Percentiles rank a stretch among this genome's conserved stretches.
Conservation (phyloP, 1,140 invertebrate genomes). For the Hyles euphorbiae region DNA sequence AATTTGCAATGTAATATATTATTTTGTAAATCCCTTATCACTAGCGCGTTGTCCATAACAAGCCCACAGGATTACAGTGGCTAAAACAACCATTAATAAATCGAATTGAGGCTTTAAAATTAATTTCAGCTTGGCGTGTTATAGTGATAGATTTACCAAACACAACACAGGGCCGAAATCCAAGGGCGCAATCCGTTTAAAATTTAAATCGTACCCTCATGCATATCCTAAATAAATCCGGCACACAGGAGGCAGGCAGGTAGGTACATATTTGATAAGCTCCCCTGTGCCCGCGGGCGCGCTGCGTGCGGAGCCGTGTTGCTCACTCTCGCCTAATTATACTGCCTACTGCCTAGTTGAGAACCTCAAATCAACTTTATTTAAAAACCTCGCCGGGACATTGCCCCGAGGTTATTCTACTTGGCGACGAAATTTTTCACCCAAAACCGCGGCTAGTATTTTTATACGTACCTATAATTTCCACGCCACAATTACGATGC, state of each 20-base stretch:
- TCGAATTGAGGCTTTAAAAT: conserved; percentile 48
- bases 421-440: too few species aligned
- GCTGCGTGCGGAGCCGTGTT: conserved; percentile 29
- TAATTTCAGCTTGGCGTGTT: conserved; percentile 40
- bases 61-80: conserved; percentile 33
- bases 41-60: conserved; percentile 22
- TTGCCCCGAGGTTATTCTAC: conserved; percentile 9
- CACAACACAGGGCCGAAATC: conserved; percentile 58
- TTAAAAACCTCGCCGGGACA: conserved; percentile 34
- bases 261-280: conserved; percentile 75
- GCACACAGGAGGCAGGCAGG: conserved; percentile 54
- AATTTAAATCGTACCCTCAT: conserved; percentile 74
- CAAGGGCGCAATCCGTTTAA: conserved; percentile 73
- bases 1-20: conserved; percentile 31
- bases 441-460: too few species aligned
- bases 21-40: conserved; percentile 36
- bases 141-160: conserved; percentile 69
- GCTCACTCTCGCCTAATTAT: conserved; percentile 66
- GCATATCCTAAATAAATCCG: conserved; percentile 75
- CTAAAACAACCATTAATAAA: conserved; percentile 55
- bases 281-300: conserved; percentile 40
- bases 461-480: too few species aligned
- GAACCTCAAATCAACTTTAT: conserved; percentile 48
- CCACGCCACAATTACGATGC: too few species aligned
- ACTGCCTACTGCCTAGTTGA: conserved; percentile 28